Evolutionary conservation across 2,888 invertebrate species (phyloP).

Genomic region (Odontomyia ornata): DNA sequence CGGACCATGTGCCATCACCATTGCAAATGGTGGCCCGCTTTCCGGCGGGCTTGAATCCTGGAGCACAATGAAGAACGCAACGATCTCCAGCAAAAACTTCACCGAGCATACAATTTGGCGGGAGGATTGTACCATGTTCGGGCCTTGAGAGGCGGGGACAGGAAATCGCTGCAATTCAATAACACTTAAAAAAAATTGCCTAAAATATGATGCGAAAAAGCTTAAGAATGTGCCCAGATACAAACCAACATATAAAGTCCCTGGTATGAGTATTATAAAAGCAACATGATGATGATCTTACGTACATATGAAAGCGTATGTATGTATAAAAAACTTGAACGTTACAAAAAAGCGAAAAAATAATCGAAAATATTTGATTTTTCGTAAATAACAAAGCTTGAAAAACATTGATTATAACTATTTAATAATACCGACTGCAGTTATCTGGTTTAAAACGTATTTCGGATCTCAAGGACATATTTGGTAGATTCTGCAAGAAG

Average conservation of each 20-base stretch:
- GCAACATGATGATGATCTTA: not conserved
- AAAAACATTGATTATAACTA: too few species aligned
- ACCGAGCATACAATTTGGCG: slow-evolving; percentile 66
- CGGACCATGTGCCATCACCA: slow-evolving; percentile 59
- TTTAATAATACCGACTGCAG: too few species aligned
- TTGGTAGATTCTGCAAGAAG: too few species aligned
- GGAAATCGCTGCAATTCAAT: slow-evolving; percentile 58
- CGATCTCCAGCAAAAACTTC: slow-evolving; percentile 64
- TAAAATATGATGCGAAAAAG: not conserved
- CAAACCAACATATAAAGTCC: slow-evolving; percentile 18
- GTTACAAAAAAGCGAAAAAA: too few species aligned
- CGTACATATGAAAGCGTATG: too few species aligned
- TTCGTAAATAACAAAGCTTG: too few species aligned
- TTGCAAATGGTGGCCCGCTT: slow-evolving; percentile 59
- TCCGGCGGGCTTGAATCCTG: slow-evolving; percentile 63
- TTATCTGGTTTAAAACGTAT: too few species aligned
- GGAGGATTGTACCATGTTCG: slow-evolving; percentile 66
- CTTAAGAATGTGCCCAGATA: slow-evolving; percentile 4
- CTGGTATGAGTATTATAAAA: not conserved
- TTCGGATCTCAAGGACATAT: too few species aligned
- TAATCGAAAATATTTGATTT: too few species aligned
- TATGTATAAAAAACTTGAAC: too few species aligned
- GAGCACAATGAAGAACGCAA: slow-evolving; percentile 65
- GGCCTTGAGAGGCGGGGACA: slow-evolving; percentile 66
- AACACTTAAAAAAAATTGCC: slow-evolving; percentile 44